A percentile compares a stretch with the other conserved stretches of the same genome.
Conservation (phyloP, 2,888 invertebrate species). For the Drosophila peninsularis region DNA sequence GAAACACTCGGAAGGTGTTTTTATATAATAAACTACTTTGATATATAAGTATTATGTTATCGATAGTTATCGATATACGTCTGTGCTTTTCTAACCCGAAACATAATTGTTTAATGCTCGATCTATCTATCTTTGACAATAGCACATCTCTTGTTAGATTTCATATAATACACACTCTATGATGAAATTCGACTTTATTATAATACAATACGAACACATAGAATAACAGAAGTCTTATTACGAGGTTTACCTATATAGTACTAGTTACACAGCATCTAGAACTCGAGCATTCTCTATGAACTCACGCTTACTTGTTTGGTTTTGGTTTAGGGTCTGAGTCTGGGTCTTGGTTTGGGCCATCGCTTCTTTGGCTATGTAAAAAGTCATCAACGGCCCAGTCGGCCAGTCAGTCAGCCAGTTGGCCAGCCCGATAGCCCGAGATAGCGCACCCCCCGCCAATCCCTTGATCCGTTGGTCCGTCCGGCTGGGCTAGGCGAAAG, state of each 20-base stretch:
- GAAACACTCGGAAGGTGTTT: background rate
- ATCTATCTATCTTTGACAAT: too few relatives aligned
- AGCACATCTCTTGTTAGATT: too few relatives aligned
- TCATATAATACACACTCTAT: too few relatives aligned
- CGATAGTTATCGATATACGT: background rate
- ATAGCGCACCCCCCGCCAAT: constrained; percentile 17
- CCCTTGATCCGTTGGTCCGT: background rate
- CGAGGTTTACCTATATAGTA: too few relatives aligned
- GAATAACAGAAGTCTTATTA: too few relatives aligned
- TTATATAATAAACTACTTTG: background rate
- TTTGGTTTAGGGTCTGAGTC: constrained; percentile 29
- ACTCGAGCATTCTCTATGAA: background rate
- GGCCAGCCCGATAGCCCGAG: constrained; percentile 47
- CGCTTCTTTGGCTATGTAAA: constrained; percentile 72
- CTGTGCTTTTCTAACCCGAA: background rate
- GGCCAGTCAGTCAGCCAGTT: constrained; percentile 43
- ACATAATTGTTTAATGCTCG: too few relatives aligned
- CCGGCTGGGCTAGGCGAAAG: constrained; percentile 60
- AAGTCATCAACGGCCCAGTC: constrained; percentile 72
- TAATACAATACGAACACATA: too few relatives aligned
- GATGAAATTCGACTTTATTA: too few relatives aligned
- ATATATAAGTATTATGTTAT: background rate
- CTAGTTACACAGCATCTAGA: background rate
- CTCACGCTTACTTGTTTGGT: constrained; percentile 7
- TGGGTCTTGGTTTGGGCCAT: constrained; percentile 36